Evolutionary conservation across 2,113 vertebrate genomes (phyloP).

Genomic region (Gasterosteus aculeatus): DNA sequence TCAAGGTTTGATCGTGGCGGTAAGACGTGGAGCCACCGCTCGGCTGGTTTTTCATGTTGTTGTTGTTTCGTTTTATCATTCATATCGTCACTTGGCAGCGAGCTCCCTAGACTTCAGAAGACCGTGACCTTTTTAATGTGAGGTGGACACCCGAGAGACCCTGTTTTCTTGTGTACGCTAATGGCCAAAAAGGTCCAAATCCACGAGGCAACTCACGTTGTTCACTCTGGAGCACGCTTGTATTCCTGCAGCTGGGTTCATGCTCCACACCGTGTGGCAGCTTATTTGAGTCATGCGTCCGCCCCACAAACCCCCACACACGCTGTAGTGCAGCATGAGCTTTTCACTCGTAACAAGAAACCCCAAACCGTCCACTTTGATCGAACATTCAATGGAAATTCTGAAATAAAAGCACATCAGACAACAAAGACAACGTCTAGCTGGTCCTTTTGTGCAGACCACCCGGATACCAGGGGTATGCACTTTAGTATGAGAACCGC

Average conservation of each 20-base stretch:
- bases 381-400: too few species aligned
- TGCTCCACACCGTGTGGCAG: constrained; percentile 11
- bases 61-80: background rate
- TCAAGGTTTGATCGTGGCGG: constrained; percentile 26
- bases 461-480: too few species aligned
- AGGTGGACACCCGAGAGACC: constrained; percentile 7
- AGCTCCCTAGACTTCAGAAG: background rate
- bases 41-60: background rate
- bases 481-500: too few species aligned
- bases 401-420: too few species aligned
- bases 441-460: too few species aligned
- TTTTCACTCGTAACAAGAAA: constrained; percentile 22
- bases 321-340: constrained; percentile 10
- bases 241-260: constrained; percentile 22
- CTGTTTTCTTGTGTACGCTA: background rate
- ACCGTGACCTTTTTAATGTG: constrained; percentile 29
- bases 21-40: constrained; percentile 11
- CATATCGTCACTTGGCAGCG: background rate
- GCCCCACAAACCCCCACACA: too few species aligned
- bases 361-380: too few species aligned
- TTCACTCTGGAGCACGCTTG: background rate
- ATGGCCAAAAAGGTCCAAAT: background rate
- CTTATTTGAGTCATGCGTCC: constrained; percentile 29
- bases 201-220: background rate
- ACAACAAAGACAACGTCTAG: too few species aligned